Evolutionary conservation across 2,888 invertebrate species (phyloP).

Genomic region (Aquatica leii): DNA sequence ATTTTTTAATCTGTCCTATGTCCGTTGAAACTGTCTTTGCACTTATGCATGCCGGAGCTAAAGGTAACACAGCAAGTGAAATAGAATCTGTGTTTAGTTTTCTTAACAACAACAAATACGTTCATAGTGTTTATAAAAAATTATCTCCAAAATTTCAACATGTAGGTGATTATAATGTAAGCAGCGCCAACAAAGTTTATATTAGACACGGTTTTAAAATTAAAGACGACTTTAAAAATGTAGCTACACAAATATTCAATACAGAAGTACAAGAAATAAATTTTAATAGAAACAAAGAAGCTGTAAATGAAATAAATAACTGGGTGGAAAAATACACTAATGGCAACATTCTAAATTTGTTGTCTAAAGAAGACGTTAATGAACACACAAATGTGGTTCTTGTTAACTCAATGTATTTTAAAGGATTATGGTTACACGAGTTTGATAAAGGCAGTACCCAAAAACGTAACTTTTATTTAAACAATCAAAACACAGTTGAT

Average conservation of each 20-base stretch:
- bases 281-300: constrained; percentile 34
- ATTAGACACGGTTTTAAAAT: constrained; percentile 65
- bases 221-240: constrained; percentile 64
- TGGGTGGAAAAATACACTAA: constrained; percentile 56
- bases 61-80: constrained; percentile 50
- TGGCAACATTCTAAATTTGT: constrained; percentile 51
- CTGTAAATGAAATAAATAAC: constrained; percentile 50
- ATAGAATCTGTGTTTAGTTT: constrained; percentile 37
- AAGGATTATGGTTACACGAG: constrained; percentile 48
- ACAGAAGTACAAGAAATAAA: constrained; percentile 64
- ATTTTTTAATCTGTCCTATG: constrained; percentile 53
- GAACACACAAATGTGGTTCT: constrained; percentile 48
- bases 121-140: constrained; percentile 22
- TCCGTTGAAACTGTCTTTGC: constrained; percentile 53
- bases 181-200: constrained; percentile 66
- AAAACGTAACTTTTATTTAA: constrained; percentile 45
- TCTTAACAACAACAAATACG: constrained; percentile 29
- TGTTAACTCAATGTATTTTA: constrained; percentile 55
- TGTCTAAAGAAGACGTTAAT: constrained; percentile 43
- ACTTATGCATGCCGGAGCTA: constrained; percentile 50
- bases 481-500: constrained; percentile 37
- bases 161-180: constrained; percentile 42
- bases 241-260: constrained; percentile 69
- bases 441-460: constrained; percentile 40
- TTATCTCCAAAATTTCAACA: constrained; percentile 27